Evolutionary conservation across 2,888 invertebrate genomes (phyloP), one percentile per base, ranked within the genome.

Genomic region (Drosophila antonietae): DNA sequence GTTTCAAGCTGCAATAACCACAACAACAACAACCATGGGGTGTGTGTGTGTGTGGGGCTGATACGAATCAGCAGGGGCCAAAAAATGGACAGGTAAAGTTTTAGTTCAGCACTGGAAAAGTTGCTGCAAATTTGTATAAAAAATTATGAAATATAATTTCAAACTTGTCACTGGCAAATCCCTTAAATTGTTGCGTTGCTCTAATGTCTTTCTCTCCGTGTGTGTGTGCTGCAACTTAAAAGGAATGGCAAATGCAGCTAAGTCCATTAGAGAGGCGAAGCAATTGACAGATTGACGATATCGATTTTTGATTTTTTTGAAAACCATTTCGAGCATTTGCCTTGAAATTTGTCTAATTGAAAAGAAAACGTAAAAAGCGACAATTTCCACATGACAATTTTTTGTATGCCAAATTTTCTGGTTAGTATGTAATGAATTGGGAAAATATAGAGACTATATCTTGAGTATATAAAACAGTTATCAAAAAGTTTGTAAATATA

Each of bases 331-430:
- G 14, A 44, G 14, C 44, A 0, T 28, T 51, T 46, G 35, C 37
- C 47, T 31, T 31, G 46, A 43, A 62, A 46, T 43, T 55, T 64
- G 58, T 74, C 68, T 84, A 84, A 87, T 84, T 78, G 80, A 82
- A 80, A 84, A 71, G 61, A 70, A 80, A 87, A 68, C 62, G 61
- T 60, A 43, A 62, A 52, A 76, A 83, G 80, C 69, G 56, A 41
- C 28, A 73, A 80, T 66, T 83, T 78, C 58, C 51, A 72, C 52
- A 61, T 78, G 65, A 53, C 67, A 64, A 28, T 55, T 53, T 73
- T 47, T 33, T 15, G 28, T 15, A 15, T 20, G 12, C 5, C 10
- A 0, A 5, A 8, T n/a, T 39, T 0, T 39, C 1, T 6, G 14
- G 8, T 39, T n/a, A n/a, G 39, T 7, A 2, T 7, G n/a, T 18